These are phyloP conservation scores for Orthonychiurus folsomi DNA, from an alignment of 2,888 invertebrate genomes.

Conservation along the genomic window DNA sequence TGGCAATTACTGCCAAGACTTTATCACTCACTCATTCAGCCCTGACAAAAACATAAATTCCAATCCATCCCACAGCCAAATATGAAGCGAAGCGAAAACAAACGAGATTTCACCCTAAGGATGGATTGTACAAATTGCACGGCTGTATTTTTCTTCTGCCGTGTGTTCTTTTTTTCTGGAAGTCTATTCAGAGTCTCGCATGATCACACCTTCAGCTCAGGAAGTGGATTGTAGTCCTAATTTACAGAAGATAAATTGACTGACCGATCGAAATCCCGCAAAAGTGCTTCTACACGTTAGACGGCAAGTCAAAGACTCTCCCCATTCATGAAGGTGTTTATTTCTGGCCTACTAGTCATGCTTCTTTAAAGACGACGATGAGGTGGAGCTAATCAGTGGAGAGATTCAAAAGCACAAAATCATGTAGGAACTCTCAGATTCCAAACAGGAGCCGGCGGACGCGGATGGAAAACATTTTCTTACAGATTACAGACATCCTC, in stretches of 20 bases:
- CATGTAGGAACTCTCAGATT: too few relatives aligned
- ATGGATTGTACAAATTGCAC: background rate
- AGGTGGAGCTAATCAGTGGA: too few relatives aligned
- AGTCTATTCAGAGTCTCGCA: background rate
- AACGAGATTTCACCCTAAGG: background rate
- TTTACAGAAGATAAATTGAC: background rate
- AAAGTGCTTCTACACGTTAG: conserved; percentile 1
- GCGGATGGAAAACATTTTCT: too few relatives aligned
- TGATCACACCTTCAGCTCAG: background rate
- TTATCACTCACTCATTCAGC: background rate
- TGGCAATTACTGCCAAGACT: background rate
- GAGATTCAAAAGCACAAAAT: too few relatives aligned
- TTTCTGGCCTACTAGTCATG: too few relatives aligned
- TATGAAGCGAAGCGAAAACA: background rate
- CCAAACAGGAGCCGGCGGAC: too few relatives aligned
- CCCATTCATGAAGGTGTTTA: background rate
- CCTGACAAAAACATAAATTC: background rate
- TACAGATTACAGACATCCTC: too few relatives aligned
- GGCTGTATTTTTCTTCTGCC: background rate
- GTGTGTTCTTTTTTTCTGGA: background rate
- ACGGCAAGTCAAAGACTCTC: background rate
- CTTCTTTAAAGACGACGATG: background rate
- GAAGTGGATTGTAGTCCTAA: background rate
- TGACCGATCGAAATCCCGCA: background rate
- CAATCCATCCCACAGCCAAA: background rate